Evolutionary conservation across 2,113 vertebrate genomes (phyloP).

Genomic region (Siniperca chuatsi): DNA sequence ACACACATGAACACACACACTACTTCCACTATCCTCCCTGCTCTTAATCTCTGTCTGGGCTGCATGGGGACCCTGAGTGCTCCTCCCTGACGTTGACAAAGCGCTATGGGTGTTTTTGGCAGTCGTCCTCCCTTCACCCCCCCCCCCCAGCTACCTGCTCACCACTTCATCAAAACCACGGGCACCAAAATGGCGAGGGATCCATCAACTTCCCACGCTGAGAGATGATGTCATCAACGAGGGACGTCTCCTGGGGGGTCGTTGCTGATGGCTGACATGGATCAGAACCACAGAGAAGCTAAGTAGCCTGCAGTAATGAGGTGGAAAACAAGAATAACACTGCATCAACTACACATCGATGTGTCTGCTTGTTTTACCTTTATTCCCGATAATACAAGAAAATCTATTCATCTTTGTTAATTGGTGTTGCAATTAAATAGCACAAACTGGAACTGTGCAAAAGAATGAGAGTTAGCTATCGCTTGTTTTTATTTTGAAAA

Average conservation of each 20-base stretch:
- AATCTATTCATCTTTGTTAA: not conserved
- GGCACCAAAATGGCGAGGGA: constrained; percentile 72
- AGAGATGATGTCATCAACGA: constrained; percentile 82
- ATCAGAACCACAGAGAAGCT: constrained; percentile 52
- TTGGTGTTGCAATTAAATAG: not conserved
- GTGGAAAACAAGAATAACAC: constrained; percentile 26
- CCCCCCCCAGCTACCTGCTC: constrained; percentile 67
- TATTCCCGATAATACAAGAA: not conserved
- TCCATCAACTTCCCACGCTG: constrained; percentile 78
- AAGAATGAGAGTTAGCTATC: not conserved
- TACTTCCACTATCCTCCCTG: constrained; percentile 50
- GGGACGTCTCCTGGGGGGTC: constrained; percentile 63
- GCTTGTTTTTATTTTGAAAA: not conserved
- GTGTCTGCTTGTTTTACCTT: not conserved
- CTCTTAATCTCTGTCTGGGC: constrained; percentile 78
- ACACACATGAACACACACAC: constrained; percentile 36
- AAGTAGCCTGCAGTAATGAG: constrained; percentile 29
- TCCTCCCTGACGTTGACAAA: constrained; percentile 80
- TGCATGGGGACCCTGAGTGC: constrained; percentile 69
- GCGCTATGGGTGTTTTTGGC: constrained; percentile 75
- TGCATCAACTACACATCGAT: not conserved
- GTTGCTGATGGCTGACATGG: constrained; percentile 68
- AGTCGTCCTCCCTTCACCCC: constrained; percentile 56
- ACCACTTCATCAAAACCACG: constrained; percentile 79
- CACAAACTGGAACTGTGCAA: not conserved